Evolutionary conservation across 2,888 invertebrate species (phyloP), one percentile per base, ranked within the genome.

Genomic region (Lithophane socia): DNA sequence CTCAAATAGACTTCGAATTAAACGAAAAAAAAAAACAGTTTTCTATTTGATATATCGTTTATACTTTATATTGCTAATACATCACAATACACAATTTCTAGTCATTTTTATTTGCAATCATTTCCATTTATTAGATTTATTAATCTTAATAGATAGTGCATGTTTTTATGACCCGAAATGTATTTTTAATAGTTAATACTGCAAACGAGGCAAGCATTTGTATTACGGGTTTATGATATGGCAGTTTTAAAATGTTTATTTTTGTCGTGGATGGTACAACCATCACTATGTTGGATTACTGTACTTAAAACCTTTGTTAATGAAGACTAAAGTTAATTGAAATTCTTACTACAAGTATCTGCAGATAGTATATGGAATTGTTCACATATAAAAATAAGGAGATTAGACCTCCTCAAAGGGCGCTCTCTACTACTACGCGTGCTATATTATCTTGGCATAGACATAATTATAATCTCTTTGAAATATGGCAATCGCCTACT

Each of bases 351-450:
- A 42, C 63, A 80, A 44, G 5, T 44, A 65, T 80, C 72, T 78
- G 56, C 79, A 71, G 37, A 44, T 78, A 42, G 13, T 71, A 58
- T 64, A 64, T 54, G 54, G 29, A 63, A 63, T 60, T 66, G n/a
- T 63, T 83, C 10, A 60, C 54, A 47, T 18, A 29, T 18, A 63
- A 63, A 58, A 82, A 49, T 13, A 69, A 70, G 54, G 72, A 73
- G n/a, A 75, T 77, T 29, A 70, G 44, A 73, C 58, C 58, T 73
- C 65, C 56, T 70, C 66, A 49, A 67, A 77, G 87, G 84, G 88
- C 89, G 88, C 88, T 89, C 88, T 89, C 88, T 87, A 87, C 87
- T 69, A 76, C 54, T 88, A 88, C 88, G 88, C 83, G 86, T 85
- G 86, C 84, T 89, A 71, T 83, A 85, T 82, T 83, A 85, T 83